Conservation (phyloP, 2,113 vertebrate genomes). For the Alethe castanea region DNA sequence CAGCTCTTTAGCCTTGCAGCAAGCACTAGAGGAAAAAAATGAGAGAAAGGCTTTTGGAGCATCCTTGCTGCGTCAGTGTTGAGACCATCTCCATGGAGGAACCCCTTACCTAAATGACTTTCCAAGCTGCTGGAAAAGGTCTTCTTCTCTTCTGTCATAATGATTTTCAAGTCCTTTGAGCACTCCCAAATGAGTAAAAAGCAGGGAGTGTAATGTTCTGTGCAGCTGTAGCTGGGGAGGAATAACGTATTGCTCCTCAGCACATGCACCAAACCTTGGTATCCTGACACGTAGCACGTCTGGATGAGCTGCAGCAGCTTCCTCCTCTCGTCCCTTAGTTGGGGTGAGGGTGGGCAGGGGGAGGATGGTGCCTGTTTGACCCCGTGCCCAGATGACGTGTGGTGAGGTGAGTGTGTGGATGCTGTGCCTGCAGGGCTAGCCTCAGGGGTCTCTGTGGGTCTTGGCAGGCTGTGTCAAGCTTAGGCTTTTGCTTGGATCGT, state of each 20-base stretch:
- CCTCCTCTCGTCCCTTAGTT: fast-evolving
- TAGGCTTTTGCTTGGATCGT: background rate
- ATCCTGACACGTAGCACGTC: fast-evolving
- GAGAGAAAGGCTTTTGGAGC: background rate
- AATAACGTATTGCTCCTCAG: background rate
- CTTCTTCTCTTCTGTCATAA: background rate
- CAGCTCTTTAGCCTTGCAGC: background rate
- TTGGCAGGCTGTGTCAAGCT: background rate
- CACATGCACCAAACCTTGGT: fast-evolving
- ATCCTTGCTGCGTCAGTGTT: background rate
- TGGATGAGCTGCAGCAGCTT: background rate
- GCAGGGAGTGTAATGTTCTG: background rate
- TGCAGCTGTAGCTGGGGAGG: background rate
- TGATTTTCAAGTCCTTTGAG: background rate
- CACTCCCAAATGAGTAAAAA: background rate
- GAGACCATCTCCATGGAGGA: background rate
- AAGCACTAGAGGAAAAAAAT: background rate
- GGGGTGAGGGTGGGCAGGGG: background rate
- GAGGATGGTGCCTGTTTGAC: background rate
- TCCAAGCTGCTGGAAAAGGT: background rate
- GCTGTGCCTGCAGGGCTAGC: background rate
- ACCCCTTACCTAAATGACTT: background rate
- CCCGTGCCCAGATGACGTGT: fast-evolving
- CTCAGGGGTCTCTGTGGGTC: background rate
- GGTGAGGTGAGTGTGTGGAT: background rate